Evolutionary conservation across 2,113 vertebrate genomes (phyloP).

Genomic region (Microcebus tavaratra): DNA sequence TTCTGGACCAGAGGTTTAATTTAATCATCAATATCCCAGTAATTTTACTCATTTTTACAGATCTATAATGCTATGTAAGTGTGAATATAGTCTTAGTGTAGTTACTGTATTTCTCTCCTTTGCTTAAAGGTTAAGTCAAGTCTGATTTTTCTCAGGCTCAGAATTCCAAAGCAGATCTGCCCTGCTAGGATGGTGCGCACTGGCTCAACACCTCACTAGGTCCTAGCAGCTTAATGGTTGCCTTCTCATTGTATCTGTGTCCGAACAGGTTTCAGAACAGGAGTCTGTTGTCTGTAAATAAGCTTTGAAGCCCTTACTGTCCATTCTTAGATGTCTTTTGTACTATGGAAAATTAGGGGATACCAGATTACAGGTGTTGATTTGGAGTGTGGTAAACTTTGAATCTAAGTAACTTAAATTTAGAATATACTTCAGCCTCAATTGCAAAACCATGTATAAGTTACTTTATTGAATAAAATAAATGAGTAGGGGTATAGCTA

Average conservation of each 20-base stretch:
- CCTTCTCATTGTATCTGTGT: neutral
- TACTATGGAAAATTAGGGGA: neutral
- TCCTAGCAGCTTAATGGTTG: neutral
- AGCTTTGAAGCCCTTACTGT: neutral
- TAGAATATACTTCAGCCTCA: neutral
- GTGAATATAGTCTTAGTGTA: conserved; percentile 42
- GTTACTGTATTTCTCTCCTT: conserved; percentile 23
- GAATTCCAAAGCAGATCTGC: neutral
- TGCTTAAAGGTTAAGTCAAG: neutral
- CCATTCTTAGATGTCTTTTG: neutral
- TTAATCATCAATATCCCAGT: neutral
- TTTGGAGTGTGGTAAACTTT: neutral
- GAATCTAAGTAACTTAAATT: neutral
- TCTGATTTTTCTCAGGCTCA: neutral
- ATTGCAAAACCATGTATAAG: neutral
- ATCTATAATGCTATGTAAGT: neutral
- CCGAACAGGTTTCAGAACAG: neutral
- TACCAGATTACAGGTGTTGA: neutral
- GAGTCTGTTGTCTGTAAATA: neutral
- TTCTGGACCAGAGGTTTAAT: neutral
- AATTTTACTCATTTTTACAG: conserved; percentile 24
- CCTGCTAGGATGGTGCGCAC: neutral
- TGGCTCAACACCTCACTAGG: neutral
- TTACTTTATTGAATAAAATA: neutral
- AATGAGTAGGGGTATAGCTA: neutral